Evolutionary conservation across 2,888 invertebrate genomes (phyloP), one percentile per base, ranked within the genome.

Genomic region (Thecocarcelia acutangulata): DNA sequence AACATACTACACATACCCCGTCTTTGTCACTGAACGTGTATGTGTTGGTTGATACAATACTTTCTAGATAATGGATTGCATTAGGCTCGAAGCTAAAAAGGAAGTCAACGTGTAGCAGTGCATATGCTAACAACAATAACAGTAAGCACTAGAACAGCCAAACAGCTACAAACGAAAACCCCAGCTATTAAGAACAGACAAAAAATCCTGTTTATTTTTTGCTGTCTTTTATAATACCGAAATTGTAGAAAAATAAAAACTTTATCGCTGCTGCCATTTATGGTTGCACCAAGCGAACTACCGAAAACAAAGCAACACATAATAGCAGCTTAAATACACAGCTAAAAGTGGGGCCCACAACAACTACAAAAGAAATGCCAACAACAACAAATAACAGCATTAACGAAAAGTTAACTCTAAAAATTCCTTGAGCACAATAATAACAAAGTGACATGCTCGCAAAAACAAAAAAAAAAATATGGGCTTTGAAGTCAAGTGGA

Each of bases 401-500:
- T 28, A 42, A 44, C 37, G 44, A 24, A 9, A 40, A 46, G 56
- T 64, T 64, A 73, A 56, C 56, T 74, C 1, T 12, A 15, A 46
- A 59, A 59, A 61, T 69, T 76, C 61, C 52, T 69, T 61, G 19
- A 76, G 76, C 44, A 48, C 44, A 58, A 76, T 46, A 69, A 61
- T 24, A 76, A 72, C 70, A 59, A 72, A 75, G 52, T 76, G 70
- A 76, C 75, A 72, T 44, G 54, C 48, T 66, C 33, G 54, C 54
- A 61, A 76, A 48, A 5, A 9, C 1, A 8, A 28, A 28, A 28
- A 8, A 9, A 9, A 33, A 33, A 80, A 64, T 80, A 76, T 76
- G 75, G 70, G 59, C 75, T 80, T 66, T 76, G 64, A 80, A 80
- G 80, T 80, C 80, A 72, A 80, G 75, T 76, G 75, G 70, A 80